Evolutionary conservation across 2,797 vertebrate genomes (phyloP).

Genomic region (Rhincodon typus): DNA sequence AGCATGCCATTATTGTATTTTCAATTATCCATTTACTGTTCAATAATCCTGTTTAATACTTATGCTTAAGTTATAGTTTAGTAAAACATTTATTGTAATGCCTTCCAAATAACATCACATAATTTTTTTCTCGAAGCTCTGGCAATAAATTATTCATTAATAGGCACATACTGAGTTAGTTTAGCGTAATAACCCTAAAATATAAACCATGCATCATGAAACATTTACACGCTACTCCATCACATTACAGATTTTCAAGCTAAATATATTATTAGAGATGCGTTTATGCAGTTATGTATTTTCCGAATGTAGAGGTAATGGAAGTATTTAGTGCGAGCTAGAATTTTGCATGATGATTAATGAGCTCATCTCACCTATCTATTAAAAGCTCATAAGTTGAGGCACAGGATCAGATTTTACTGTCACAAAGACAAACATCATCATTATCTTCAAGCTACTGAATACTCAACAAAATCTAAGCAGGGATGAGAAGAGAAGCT

Average conservation of each 20-base stretch:
- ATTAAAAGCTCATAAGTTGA: slow-evolving; percentile 21
- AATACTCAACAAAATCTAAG: not conserved
- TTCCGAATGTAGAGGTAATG: not conserved
- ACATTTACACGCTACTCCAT: not conserved
- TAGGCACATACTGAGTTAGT: not conserved
- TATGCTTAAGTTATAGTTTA: not conserved
- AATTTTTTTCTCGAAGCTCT: not conserved
- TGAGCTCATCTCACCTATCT: not conserved
- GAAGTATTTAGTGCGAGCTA: not conserved
- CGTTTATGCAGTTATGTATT: slow-evolving; percentile 1
- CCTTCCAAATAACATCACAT: not conserved
- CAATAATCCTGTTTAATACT: not conserved
- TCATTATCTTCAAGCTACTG: not conserved
- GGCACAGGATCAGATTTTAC: not conserved
- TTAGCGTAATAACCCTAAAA: not conserved
- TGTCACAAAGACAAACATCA: slow-evolving; percentile 17
- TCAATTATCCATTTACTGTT: not conserved
- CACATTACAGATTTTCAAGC: not conserved
- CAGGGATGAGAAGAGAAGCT: not conserved
- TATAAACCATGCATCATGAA: slow-evolving; percentile 16
- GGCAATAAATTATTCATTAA: not conserved
- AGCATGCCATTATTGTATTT: not conserved
- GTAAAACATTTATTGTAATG: not conserved
- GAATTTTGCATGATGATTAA: not conserved
- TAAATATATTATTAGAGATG: not conserved